Conservation (phyloP, 1,140 invertebrate species). For the Hyposmocoma kahamanoa region DNA sequence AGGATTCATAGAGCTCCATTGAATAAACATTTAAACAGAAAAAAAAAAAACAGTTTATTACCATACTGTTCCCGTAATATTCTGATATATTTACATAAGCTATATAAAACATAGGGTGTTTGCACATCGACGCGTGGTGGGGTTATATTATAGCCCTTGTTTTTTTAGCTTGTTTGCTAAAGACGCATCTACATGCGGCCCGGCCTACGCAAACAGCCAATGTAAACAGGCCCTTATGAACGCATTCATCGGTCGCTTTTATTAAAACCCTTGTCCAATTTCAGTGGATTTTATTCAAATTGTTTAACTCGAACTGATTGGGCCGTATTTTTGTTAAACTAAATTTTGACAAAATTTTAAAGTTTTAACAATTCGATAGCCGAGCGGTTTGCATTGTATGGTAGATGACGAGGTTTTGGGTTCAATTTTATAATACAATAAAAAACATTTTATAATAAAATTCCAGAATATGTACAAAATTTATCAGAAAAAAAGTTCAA, state of each 20-base stretch:
- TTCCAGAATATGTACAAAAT: too few species aligned
- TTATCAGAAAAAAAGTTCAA: too few species aligned
- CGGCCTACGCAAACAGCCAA: conserved; percentile 59
- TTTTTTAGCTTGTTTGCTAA: conserved; percentile 68
- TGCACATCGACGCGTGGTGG: conserved; percentile 24
- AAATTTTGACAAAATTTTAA: too few species aligned
- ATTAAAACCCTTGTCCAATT: conserved; percentile 19
- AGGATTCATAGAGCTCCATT: too few species aligned
- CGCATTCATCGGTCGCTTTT: conserved; percentile 21
- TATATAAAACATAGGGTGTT: conserved; percentile 35
- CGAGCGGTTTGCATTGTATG: too few species aligned
- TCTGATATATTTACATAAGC: conserved; percentile 35
- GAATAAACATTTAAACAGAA: too few species aligned
- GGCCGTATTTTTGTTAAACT: too few species aligned
- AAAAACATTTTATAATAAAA: too few species aligned
- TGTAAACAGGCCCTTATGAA: conserved; percentile 65
- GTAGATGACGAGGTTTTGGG: too few species aligned
- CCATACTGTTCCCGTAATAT: conserved; percentile 28
- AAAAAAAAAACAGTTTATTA: conserved; percentile 48
- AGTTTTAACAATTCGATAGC: too few species aligned
- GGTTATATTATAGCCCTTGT: conserved; percentile 53
- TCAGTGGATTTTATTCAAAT: conserved; percentile 19
- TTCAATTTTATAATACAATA: too few species aligned
- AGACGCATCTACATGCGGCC: conserved; percentile 64
- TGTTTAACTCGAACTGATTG: conserved; percentile 1